Conservation (phyloP, 1,140 invertebrate species). For the Drosophila leontia region DNA sequence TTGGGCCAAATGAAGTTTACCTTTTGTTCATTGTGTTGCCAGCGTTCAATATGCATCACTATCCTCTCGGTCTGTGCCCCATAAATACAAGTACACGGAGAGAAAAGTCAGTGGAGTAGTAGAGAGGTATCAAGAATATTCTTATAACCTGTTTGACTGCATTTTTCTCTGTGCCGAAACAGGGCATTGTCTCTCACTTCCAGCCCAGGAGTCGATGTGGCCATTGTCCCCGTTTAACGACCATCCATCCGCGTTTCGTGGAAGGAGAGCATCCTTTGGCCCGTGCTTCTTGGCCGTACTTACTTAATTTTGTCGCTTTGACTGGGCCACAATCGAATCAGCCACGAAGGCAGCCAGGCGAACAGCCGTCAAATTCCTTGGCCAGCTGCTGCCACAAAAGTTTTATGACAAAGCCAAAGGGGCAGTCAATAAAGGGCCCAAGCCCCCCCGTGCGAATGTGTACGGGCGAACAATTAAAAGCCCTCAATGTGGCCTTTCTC, state of each 20-base stretch:
- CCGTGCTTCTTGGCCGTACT: slow-evolving; percentile 36
- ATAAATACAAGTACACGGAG: slow-evolving; percentile 37
- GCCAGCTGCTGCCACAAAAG: slow-evolving; percentile 39
- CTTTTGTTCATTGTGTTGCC: slow-evolving; percentile 61
- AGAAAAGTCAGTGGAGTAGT: not conserved
- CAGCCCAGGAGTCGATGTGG: slow-evolving; percentile 34
- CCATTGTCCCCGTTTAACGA: slow-evolving; percentile 50
- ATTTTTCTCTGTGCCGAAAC: slow-evolving; percentile 1
- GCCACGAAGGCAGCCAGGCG: slow-evolving; percentile 40
- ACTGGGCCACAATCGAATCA: slow-evolving; percentile 45
- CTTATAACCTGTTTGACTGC: too few relatives aligned
- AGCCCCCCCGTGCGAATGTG: slow-evolving; percentile 11
- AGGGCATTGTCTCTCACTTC: slow-evolving; percentile 18
- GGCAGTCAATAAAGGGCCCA: slow-evolving; percentile 38
- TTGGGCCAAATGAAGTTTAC: slow-evolving; percentile 53
- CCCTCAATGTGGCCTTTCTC: slow-evolving; percentile 28
- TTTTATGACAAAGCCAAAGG: slow-evolving; percentile 55
- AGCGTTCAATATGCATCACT: slow-evolving; percentile 49
- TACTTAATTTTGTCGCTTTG: slow-evolving; percentile 49
- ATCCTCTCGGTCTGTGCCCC: slow-evolving; percentile 13
- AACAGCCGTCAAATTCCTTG: slow-evolving; percentile 37
- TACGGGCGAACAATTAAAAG: slow-evolving; percentile 43
- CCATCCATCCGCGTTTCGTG: slow-evolving; percentile 24
- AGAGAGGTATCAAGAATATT: too few relatives aligned
- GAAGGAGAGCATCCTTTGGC: slow-evolving; percentile 19